Evolutionary conservation across 2,113 vertebrate species (phyloP).

Genomic region (Rhipidura dahli): DNA sequence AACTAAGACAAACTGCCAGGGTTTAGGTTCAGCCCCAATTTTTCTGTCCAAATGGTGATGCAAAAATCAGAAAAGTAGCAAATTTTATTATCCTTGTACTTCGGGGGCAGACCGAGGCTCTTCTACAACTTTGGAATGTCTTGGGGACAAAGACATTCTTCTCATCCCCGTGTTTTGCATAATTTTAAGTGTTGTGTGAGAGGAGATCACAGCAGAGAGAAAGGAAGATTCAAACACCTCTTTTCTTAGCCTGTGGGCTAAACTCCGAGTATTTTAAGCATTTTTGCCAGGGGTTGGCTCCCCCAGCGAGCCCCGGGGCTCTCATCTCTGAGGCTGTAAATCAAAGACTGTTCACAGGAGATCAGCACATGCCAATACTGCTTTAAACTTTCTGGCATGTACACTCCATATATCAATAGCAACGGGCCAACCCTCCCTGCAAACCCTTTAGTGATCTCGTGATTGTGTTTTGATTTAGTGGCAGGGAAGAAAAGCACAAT

Average conservation of each 20-base stretch:
- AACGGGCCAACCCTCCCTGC: background rate
- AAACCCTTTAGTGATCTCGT: background rate
- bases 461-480: background rate
- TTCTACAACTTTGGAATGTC: background rate
- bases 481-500: background rate
- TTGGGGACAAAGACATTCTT: background rate
- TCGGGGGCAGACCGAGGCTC: background rate
- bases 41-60: background rate
- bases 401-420: rapidly evolving
- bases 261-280: background rate
- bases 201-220: background rate
- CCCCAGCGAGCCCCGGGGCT: background rate
- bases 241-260: background rate
- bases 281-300: background rate
- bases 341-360: background rate
- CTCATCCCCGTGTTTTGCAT: background rate
- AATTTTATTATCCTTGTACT: background rate
- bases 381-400: background rate
- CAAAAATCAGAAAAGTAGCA: background rate
- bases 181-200: background rate
- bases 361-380: background rate
- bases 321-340: background rate
- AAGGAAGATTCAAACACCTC: background rate
- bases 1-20: background rate
- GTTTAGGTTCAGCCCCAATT: background rate